Base-by-base conservation (phyloP, 2,888 invertebrate genomes). In the Agrochola lota region DNA sequence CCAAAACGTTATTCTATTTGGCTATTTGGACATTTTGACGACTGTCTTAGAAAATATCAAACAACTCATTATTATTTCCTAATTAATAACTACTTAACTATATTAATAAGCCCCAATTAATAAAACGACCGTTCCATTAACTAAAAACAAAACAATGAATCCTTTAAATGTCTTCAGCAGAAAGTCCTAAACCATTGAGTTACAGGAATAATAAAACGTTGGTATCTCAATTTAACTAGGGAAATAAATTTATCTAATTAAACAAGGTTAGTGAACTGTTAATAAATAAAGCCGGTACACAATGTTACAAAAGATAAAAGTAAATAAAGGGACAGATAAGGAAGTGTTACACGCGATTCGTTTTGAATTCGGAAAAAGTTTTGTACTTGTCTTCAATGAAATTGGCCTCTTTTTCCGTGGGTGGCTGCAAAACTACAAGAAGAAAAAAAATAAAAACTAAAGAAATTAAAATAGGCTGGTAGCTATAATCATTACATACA, bases 251-350 rank as follows among this genome's bases (percentile, higher is more conserved):
- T 89, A 90, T 89, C 88, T 91, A 91, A 91, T 91, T 91, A 90
- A 89, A 86, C 72, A 87, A 80, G 93, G 92, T 91, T 85, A 89
- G 83, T 89, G 93, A 92, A 90, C 94, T 91, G 84, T 89, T 89
- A 89, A 91, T 91, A 89, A 90, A 88, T 90, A 88, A 88, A 88
- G 86, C 84, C 85, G 57, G 79, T 85, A 84, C 77, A 89, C 86
- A 89, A 85, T 90, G 83, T 86, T 81, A 69, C 59, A 67, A 64
- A 78, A 82, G 90, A 90, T 90, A 90, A 87, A 88, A 80, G 81
- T 86, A 71, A 80, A 84, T 82, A 83, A 78, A 78, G 68, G 76
- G 71, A 71, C 62, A 66, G 86, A 87, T 88, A 87, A 87, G 78
- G 43, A 81, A 85, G 70, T 77, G 86, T 59, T 69, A 74, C 76